Evolutionary conservation across 2,113 vertebrate species (phyloP).

Genomic region (Rhodinocichla rosea): DNA sequence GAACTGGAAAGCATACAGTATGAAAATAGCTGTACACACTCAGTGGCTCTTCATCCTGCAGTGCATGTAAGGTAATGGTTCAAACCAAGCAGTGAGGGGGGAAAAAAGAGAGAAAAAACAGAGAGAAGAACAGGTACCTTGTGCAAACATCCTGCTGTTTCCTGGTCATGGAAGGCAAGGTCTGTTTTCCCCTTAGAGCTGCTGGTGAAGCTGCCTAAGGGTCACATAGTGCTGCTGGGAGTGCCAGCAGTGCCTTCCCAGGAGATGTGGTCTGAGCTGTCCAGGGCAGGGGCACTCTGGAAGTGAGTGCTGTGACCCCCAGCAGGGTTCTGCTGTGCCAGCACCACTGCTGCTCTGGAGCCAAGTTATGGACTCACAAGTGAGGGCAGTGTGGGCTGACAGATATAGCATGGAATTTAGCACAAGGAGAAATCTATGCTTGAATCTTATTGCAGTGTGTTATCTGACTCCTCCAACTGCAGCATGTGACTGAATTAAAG

Average conservation of each 20-base stretch:
- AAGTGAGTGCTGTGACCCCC: background rate
- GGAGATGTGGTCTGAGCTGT: too few relatives aligned
- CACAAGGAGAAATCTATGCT: background rate
- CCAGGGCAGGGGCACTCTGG: background rate
- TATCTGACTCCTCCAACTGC: constrained; percentile 34
- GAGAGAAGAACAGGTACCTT: background rate
- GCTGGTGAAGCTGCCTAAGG: background rate
- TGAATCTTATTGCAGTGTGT: constrained; percentile 26
- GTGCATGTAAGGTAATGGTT: background rate
- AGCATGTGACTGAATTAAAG: constrained; percentile 60
- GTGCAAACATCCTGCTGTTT: background rate
- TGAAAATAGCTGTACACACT: accelerated
- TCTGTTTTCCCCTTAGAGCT: background rate
- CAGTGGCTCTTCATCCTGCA: background rate
- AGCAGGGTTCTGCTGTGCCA: background rate
- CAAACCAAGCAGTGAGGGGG: background rate
- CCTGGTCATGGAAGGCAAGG: background rate
- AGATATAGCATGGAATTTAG: background rate
- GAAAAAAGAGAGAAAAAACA: background rate
- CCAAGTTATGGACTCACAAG: background rate
- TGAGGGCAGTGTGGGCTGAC: background rate
- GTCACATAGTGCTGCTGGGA: background rate
- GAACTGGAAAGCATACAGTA: background rate
- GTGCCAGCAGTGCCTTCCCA: background rate
- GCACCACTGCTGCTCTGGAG: background rate